phyloP scores from a whole-genome alignment of 2,113 vertebrate species.

The Colaptes auratus region DNA sequence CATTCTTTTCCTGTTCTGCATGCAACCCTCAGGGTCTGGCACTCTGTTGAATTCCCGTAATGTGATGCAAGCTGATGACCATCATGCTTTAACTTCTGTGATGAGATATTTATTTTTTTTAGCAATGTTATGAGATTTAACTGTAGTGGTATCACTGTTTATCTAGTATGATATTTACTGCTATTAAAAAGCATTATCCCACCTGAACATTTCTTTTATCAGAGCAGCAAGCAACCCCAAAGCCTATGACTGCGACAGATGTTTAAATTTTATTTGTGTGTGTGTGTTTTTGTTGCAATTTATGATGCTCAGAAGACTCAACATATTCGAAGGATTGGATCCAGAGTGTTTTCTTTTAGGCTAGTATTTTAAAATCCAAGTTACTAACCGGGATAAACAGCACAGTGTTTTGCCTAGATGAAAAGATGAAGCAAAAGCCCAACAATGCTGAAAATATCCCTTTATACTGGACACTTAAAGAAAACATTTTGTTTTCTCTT shows the following conservation, averaged over 20 bases:
- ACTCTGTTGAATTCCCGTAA: background rate
- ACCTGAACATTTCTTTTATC: background rate
- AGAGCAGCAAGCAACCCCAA: background rate
- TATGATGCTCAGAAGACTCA: constrained; percentile 12
- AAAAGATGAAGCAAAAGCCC: background rate
- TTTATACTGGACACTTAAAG: background rate
- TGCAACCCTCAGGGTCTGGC: accelerated
- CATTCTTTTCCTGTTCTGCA: background rate
- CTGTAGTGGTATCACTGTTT: background rate
- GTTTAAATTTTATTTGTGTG: background rate
- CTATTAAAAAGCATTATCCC: background rate
- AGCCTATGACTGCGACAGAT: background rate
- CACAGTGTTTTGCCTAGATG: background rate
- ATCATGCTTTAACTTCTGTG: background rate
- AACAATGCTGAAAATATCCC: background rate
- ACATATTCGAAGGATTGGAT: constrained; percentile 18
- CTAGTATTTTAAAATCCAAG: background rate
- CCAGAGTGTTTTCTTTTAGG: background rate
- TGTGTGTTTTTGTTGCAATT: background rate
- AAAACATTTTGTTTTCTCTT: background rate
- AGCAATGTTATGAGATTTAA: background rate
- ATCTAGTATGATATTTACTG: background rate
- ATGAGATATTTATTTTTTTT: background rate
- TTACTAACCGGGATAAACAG: background rate
- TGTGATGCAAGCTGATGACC: background rate